phyloP scores from a whole-genome alignment of 1,140 invertebrate genomes.

The Drosophila chauvacae region DNA sequence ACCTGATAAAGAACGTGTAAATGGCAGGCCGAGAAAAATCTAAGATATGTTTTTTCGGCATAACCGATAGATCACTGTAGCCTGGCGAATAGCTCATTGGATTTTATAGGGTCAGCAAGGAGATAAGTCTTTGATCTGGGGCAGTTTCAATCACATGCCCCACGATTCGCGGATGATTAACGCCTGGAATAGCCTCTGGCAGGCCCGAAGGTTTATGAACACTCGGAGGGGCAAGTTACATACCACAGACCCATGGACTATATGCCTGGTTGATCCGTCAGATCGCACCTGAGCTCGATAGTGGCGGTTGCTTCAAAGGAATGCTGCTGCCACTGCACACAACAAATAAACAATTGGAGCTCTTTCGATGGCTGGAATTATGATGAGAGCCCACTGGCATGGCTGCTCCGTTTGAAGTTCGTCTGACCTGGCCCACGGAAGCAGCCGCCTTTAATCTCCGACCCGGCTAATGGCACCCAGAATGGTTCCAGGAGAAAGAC shows the following conservation, averaged over 20 bases:
- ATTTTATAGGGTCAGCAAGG: conserved; percentile 57
- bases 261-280: conserved; percentile 36
- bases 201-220: conserved; percentile 2
- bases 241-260: background rate
- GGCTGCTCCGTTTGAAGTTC: conserved; percentile 59
- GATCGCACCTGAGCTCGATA: conserved; percentile 68
- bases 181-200: conserved; percentile 29
- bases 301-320: conserved; percentile 59
- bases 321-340: conserved; percentile 30
- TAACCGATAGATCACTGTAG: conserved; percentile 49
- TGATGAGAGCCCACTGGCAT: conserved; percentile 49
- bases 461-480: conserved; percentile 28
- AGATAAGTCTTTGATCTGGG: conserved; percentile 59
- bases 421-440: conserved; percentile 50
- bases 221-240: background rate
- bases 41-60: background rate
- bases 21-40: background rate
- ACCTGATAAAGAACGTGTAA: conserved; percentile 29
- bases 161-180: conserved; percentile 70
- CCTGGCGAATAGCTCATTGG: conserved; percentile 54
- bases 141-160: conserved; percentile 4
- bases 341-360: conserved; percentile 68
- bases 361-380: conserved; percentile 55
- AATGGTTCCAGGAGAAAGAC: conserved; percentile 55
- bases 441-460: conserved; percentile 66